Evolutionary conservation across 2,113 vertebrate species (phyloP), one percentile per base, ranked within the genome.

Genomic region (Sinocyclocheilus grahami): DNA sequence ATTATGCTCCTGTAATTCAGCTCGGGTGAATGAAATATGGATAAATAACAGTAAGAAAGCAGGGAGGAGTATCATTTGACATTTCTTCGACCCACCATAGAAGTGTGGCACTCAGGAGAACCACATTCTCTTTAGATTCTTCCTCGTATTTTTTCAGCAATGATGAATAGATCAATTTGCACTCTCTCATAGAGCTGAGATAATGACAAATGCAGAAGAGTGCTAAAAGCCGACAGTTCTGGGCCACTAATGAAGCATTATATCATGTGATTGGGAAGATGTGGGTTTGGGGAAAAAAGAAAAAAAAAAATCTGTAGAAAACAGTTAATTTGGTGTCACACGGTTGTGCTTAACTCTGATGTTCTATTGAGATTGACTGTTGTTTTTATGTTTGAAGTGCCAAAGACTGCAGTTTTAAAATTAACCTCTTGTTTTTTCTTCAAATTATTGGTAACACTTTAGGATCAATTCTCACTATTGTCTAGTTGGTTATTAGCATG

Each of bases 81-180:
- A 53, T 71, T 71, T 82, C 22, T 71, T 53, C 24, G 18, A 82
- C 39, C 39, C 46, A 71, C 27, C 63, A 11, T 67, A 18, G 48
- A 6, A 39, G 48, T 58, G 48, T 42, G 30, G 51, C 16, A 55
- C 85, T 76, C 79, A 60, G 77, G 74, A 20, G 37, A 77, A 1
- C 14, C 3, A 67, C 20, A 24, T 82, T 69, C 65, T 82, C 60
- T 72, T 37, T 51, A 82, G 60, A 87, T 88, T 77, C 24, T 88
- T 87, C 86, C 90, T 91, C 82, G 37, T 30, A 65, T 82, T 55
- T 75, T 33, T 89, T 87, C 62, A 86, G 75, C 67, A 33, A 53
- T 81, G 89, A 88, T 89, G 88, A 90, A 92, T 91, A 85, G 87
- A 91, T 89, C 89, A 79, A 85, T 87, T 90, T 93, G 91, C 88